Conservation (phyloP, 2,888 invertebrate species). For the Mythimna vitellina region DNA sequence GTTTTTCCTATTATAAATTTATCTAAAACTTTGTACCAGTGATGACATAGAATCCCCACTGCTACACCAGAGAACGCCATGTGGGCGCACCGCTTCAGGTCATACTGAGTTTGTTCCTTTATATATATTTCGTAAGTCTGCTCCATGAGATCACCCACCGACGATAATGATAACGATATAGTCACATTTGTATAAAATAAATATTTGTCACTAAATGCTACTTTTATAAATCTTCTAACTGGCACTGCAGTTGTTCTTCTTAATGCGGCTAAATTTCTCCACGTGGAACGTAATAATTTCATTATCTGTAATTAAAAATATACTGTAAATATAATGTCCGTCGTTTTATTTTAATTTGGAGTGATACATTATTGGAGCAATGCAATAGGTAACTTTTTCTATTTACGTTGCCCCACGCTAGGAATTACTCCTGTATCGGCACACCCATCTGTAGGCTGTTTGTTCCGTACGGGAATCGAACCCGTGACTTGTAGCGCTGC, state of each 20-base stretch:
- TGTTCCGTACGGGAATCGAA: too few species aligned
- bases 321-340: not conserved
- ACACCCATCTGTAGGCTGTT: too few species aligned
- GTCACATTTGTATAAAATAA: conserved; percentile 95
- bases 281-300: conserved; percentile 76
- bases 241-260: conserved; percentile 67
- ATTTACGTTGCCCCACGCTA: too few species aligned
- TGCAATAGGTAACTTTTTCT: not conserved
- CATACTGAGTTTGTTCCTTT: conserved; percentile 91
- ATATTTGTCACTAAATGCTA: conserved; percentile 93
- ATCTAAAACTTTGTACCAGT: conserved; percentile 97
- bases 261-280: conserved; percentile 79
- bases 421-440: too few species aligned
- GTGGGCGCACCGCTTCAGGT: conserved; percentile 92
- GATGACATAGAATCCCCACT: conserved; percentile 96
- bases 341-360: not conserved
- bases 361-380: not conserved
- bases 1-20: conserved; percentile 93
- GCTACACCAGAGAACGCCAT: conserved; percentile 95
- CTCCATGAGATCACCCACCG: conserved; percentile 95
- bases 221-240: conserved; percentile 74
- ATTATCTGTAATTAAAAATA: conserved; percentile 70
- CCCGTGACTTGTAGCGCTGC: too few species aligned
- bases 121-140: conserved; percentile 95
- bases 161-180: conserved; percentile 94